phyloP scores from a whole-genome alignment of 2,797 vertebrate genomes.

The Malurus splendens region DNA sequence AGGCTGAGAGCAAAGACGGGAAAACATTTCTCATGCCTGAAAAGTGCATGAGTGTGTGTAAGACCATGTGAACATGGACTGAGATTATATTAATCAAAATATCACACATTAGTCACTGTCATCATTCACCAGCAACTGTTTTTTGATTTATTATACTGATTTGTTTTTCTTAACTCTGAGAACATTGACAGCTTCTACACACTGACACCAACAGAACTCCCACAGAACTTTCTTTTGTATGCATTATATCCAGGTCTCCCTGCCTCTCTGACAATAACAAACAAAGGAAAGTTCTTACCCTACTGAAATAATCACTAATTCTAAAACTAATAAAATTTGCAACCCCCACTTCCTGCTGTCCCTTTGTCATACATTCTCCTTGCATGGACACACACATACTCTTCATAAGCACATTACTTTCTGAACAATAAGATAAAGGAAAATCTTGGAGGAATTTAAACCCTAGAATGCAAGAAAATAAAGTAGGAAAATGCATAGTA shows the following conservation, averaged over 20 bases:
- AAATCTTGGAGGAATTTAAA: neutral
- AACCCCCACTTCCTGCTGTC: neutral
- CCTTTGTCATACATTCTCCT: neutral
- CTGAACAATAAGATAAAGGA: neutral
- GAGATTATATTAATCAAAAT: conserved; percentile 48
- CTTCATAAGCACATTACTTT: neutral
- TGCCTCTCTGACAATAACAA: neutral
- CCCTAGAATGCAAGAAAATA: neutral
- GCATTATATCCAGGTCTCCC: neutral
- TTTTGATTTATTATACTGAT: conserved; percentile 38
- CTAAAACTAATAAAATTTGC: neutral
- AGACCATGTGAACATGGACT: neutral
- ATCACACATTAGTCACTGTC: neutral
- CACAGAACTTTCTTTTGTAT: neutral
- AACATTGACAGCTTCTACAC: neutral
- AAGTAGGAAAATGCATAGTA: neutral
- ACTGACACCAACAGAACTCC: neutral
- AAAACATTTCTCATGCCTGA: conserved; percentile 24
- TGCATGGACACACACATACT: neutral
- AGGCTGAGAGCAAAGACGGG: conserved; percentile 4
- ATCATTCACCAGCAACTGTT: neutral
- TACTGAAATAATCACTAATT: neutral
- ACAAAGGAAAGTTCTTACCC: neutral
- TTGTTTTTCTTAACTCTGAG: neutral
- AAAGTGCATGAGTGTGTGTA: neutral